These are phyloP conservation scores for Eupleurogrammus muticus DNA, from an alignment of 2,797 vertebrate genomes.

Conservation along the genomic window DNA sequence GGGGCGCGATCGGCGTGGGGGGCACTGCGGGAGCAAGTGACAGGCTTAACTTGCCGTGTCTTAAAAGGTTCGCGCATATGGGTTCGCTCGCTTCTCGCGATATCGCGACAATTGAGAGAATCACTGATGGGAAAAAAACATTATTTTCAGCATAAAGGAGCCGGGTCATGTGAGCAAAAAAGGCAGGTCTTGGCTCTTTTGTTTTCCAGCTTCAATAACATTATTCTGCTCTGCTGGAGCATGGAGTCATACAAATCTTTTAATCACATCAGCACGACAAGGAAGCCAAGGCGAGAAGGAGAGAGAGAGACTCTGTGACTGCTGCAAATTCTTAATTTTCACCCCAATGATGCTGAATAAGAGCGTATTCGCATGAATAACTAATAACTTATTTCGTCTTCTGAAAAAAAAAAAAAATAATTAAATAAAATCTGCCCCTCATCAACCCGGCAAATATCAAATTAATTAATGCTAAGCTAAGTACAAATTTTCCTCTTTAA, in stretches of 20 bases:
- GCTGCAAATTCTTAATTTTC: constrained; percentile 54
- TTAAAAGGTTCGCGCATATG: too few relatives aligned
- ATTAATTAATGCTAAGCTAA: constrained; percentile 6
- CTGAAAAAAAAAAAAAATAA: constrained; percentile 34
- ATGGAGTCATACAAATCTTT: constrained; percentile 59
- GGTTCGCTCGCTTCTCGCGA: neutral
- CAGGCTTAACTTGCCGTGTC: too few relatives aligned
- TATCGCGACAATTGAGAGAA: neutral
- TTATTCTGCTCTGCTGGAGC: constrained; percentile 59
- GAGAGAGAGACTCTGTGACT: constrained; percentile 39
- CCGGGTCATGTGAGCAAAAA: constrained; percentile 20
- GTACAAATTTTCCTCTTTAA: neutral
- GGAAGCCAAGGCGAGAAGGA: constrained; percentile 25
- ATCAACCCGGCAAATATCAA: constrained; percentile 41
- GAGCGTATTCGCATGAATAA: constrained; percentile 73
- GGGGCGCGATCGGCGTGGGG: constrained; percentile 92
- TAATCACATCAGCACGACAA: constrained; percentile 55
- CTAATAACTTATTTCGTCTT: constrained; percentile 61
- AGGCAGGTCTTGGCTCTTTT: constrained; percentile 40
- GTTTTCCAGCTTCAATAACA: constrained; percentile 56
- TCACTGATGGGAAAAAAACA: neutral
- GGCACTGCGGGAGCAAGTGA: constrained; percentile 84
- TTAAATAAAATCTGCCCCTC: constrained; percentile 48
- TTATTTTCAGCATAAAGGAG: constrained; percentile 12
- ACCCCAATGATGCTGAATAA: constrained; percentile 54